phyloP scores from a whole-genome alignment of 2,797 vertebrate species.

The Saxicola maurus region DNA sequence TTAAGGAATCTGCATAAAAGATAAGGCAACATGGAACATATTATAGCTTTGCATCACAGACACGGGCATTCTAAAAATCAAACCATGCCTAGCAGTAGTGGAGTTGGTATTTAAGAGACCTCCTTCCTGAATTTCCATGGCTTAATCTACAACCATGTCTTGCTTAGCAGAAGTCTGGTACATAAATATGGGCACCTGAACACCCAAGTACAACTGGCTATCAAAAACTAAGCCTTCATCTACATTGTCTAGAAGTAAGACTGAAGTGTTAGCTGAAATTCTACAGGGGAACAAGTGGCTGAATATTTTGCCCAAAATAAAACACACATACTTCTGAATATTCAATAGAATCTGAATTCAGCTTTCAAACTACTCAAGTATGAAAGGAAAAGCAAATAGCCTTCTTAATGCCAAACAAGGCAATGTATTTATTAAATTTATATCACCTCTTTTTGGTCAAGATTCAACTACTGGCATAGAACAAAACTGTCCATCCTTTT shows the following conservation, averaged over 20 bases:
- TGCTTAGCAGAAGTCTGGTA: constrained; percentile 27
- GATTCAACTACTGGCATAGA: background rate
- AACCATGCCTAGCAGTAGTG: constrained; percentile 46
- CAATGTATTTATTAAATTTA: constrained; percentile 51
- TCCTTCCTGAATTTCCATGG: constrained; percentile 38
- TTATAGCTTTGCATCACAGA: constrained; percentile 54
- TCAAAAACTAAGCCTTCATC: constrained; percentile 33
- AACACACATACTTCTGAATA: background rate
- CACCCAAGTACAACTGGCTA: background rate
- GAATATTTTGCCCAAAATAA: background rate
- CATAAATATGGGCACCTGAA: constrained; percentile 31
- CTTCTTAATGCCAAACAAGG: constrained; percentile 9
- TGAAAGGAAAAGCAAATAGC: background rate
- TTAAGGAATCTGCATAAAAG: constrained; percentile 56
- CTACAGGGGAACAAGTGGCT: background rate
- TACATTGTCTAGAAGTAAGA: background rate
- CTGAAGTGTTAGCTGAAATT: background rate
- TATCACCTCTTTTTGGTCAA: constrained; percentile 44
- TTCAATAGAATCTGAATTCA: constrained; percentile 44
- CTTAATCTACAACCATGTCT: constrained; percentile 31
- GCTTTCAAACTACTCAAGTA: constrained; percentile 20
- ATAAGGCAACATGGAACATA: constrained; percentile 57
- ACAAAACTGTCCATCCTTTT: background rate
- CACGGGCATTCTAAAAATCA: constrained; percentile 47
- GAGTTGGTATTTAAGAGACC: constrained; percentile 45